Conservation (phyloP, 2,797 vertebrate species). For the Labroides dimidiatus region DNA sequence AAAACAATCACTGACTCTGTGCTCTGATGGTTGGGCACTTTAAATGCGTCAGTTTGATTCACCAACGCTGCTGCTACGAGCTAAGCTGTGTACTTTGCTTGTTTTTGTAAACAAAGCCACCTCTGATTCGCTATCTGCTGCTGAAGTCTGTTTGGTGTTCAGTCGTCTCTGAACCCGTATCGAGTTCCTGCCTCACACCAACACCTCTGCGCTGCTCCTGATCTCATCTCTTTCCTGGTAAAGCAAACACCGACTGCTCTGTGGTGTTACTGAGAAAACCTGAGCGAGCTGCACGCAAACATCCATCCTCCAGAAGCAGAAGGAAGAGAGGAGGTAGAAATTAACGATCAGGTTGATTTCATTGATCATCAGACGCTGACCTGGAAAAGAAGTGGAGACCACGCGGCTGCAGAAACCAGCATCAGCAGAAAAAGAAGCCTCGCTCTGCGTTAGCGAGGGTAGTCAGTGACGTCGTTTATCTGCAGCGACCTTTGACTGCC, state of each 20-base stretch:
- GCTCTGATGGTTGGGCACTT: too few relatives aligned
- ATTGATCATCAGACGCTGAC: conserved; percentile 54
- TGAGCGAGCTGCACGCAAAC: neutral
- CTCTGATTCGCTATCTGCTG: too few relatives aligned
- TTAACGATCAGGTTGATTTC: conserved; percentile 41
- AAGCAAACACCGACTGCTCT: neutral
- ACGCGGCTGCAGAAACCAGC: conserved; percentile 19
- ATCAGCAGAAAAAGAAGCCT: conserved; percentile 51
- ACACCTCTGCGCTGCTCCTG: neutral
- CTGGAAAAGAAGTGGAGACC: conserved; percentile 31
- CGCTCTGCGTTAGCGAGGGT: neutral
- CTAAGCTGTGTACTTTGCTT: too few relatives aligned
- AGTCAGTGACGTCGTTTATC: conserved; percentile 37
- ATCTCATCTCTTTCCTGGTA: conserved; percentile 27
- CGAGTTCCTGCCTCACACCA: neutral
- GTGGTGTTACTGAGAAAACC: conserved; percentile 10
- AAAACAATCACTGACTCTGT: too few relatives aligned
- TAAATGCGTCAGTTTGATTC: too few relatives aligned
- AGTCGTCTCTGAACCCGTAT: neutral
- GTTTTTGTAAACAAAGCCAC: too few relatives aligned
- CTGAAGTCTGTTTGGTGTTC: neutral
- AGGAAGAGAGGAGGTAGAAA: neutral
- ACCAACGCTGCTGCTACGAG: too few relatives aligned
- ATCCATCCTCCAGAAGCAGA: neutral
- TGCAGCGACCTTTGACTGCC: conserved; percentile 56